Percentiles rank a stretch among this genome's conserved stretches.
Conservation (phyloP, 2,113 vertebrate genomes). For the Mirza zaza region DNA sequence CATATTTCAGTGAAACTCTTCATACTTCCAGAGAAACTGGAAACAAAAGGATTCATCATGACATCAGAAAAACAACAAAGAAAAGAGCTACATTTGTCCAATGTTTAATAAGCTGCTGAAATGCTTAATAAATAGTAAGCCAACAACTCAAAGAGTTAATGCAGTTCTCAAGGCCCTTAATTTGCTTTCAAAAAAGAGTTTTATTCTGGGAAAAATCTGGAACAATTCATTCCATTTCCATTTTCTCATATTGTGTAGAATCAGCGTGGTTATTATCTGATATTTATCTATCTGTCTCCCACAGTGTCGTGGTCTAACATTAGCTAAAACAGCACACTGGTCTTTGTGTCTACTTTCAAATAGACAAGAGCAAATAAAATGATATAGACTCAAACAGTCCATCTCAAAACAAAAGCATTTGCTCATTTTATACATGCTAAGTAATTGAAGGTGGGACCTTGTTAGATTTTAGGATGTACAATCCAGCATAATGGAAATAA, state of each 20-base stretch:
- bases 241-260: constrained; percentile 28
- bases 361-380: background rate
- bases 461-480: background rate
- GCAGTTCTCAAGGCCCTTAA: background rate
- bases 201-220: constrained; percentile 1
- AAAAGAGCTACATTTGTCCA: background rate
- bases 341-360: background rate
- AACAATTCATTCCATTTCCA: background rate
- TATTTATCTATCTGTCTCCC: background rate
- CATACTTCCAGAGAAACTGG: constrained; percentile 8
- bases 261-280: background rate
- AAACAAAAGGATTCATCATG: constrained; percentile 35
- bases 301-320: background rate
- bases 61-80: constrained; percentile 33
- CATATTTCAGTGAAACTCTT: background rate
- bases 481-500: background rate
- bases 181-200: background rate
- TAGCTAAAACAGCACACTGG: background rate
- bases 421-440: background rate
- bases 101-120: constrained; percentile 12
- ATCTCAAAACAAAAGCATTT: constrained; percentile 12
- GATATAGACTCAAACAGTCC: background rate
- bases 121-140: background rate
- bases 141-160: background rate
- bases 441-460: background rate